Percentiles rank a stretch among this genome's conserved stretches.
These are phyloP conservation scores for Ochropleura leucogaster DNA, from an alignment of 2,888 invertebrate species.

Conservation along the genomic window DNA sequence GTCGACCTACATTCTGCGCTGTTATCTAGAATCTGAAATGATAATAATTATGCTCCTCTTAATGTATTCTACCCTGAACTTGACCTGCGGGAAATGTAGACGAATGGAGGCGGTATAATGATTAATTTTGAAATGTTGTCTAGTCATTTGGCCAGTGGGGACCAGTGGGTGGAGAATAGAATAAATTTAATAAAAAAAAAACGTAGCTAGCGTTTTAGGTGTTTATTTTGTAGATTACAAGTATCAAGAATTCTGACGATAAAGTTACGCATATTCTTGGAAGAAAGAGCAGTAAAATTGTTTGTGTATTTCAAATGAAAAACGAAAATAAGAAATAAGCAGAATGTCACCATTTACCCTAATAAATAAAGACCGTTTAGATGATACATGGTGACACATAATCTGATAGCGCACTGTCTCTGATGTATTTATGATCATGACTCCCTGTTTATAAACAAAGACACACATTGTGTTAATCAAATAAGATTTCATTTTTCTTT, in stretches of 20 bases:
- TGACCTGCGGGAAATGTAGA: slow-evolving; percentile 34
- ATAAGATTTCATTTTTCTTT: slow-evolving; percentile 5
- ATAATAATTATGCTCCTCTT: slow-evolving; percentile 1
- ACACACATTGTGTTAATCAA: slow-evolving; percentile 28
- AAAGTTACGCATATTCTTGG: slow-evolving; percentile 4
- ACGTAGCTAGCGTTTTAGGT: too few relatives aligned
- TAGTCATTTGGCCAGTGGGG: slow-evolving; percentile 15
- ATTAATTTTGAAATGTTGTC: slow-evolving; percentile 42
- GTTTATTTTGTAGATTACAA: slow-evolving; percentile 8
- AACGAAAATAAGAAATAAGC: slow-evolving; percentile 5
- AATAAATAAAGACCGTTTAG: slow-evolving; percentile 24
- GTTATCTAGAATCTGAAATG: slow-evolving; percentile 7
- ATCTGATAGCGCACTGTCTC: slow-evolving; percentile 18
- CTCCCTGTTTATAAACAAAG: slow-evolving; percentile 53
- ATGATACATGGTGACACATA: slow-evolving; percentile 38
- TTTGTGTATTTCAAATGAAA: slow-evolving; percentile 10
- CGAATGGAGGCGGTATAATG: slow-evolving; percentile 39
- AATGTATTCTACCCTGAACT: slow-evolving; percentile 53
- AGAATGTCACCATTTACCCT: slow-evolving; percentile 16
- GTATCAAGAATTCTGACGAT: not conserved
- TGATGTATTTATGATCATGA: slow-evolving; percentile 53
- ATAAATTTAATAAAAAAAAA: too few relatives aligned
- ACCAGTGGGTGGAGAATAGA: not conserved
- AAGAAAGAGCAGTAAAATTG: slow-evolving; percentile 19
- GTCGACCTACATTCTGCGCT: slow-evolving; percentile 31